Evolutionary conservation across 2,888 invertebrate genomes (phyloP), one percentile per base, ranked within the genome.

Genomic region (Sinotaia quadrata): DNA sequence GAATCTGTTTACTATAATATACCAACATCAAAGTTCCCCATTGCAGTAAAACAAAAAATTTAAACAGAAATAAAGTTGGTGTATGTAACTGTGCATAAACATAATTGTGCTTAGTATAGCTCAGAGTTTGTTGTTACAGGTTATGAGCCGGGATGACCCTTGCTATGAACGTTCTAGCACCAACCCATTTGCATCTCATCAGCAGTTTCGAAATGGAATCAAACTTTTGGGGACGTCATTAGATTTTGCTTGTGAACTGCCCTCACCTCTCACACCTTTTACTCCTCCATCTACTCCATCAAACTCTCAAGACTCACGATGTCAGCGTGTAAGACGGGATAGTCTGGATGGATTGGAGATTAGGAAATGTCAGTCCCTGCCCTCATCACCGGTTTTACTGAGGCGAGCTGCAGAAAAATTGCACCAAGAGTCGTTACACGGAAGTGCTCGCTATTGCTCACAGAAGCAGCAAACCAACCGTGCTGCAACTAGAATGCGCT

Each of bases 131-230:
- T 1, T 47, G 47, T 27, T 54, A 12, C 56, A 94, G 89, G 93
- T 94, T 72, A 96, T 96, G 93, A 93, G 95, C 61, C 75, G 83
- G 51, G 84, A 86, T 60, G 88, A 89, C 75, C 84, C 85, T n/a
- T 86, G 86, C 73, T 89, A 89, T 75, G 80, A 80, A 12, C 88
- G 88, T 21, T 80, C 82, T 0, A 76, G 76, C 51, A 75, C 74
- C 52, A 86, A 84, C 74, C 84, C 82, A 56, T 85, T 85, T 75
- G 84, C 85, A 33, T 78, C 77, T 34, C 81, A 83, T 69, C 76
- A 80, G n/a, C 75, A 74, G 7, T 85, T 82, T 69, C 77, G 81
- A 37, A 81, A 83, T 73, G 85, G 83, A 18, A 72, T 75, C 27
- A 87, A 87, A 73, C 72, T 87, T 34, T 68, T 86, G 4, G 85